Conservation (phyloP, 2,113 vertebrate genomes). For the Oriolus oriolus region DNA sequence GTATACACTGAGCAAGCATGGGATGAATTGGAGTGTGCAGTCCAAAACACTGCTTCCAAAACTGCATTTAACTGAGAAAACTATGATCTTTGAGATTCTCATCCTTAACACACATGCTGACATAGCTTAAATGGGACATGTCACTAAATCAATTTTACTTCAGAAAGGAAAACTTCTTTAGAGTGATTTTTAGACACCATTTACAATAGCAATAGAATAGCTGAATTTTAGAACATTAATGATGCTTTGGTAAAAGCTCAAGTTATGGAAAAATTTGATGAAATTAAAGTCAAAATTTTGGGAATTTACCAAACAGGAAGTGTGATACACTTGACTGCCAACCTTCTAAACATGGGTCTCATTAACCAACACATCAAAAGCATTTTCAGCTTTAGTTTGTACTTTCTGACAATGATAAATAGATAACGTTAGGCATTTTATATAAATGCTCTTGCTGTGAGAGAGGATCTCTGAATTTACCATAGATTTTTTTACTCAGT, state of each 20-base stretch:
- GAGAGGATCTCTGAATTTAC: neutral
- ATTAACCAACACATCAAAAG: neutral
- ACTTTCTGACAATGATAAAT: neutral
- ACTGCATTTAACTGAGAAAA: neutral
- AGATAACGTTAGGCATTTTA: neutral
- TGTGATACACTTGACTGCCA: neutral
- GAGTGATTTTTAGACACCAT: neutral
- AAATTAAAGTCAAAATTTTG: neutral
- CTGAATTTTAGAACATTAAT: neutral
- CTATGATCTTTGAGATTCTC: neutral
- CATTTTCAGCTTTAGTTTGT: neutral
- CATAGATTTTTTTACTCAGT: neutral
- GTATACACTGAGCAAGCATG: neutral
- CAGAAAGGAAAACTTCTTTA: neutral
- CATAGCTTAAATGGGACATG: neutral
- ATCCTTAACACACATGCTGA: neutral
- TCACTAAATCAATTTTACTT: neutral
- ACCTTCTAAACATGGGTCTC: neutral
- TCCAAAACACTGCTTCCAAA: neutral
- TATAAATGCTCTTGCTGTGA: neutral
- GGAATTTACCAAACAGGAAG: neutral
- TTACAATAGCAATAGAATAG: neutral
- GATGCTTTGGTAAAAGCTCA: neutral
- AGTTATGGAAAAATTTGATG: neutral
- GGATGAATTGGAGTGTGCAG: neutral